phyloP scores from a whole-genome alignment of 2,888 invertebrate species.

The Eupithecia abbreviata region DNA sequence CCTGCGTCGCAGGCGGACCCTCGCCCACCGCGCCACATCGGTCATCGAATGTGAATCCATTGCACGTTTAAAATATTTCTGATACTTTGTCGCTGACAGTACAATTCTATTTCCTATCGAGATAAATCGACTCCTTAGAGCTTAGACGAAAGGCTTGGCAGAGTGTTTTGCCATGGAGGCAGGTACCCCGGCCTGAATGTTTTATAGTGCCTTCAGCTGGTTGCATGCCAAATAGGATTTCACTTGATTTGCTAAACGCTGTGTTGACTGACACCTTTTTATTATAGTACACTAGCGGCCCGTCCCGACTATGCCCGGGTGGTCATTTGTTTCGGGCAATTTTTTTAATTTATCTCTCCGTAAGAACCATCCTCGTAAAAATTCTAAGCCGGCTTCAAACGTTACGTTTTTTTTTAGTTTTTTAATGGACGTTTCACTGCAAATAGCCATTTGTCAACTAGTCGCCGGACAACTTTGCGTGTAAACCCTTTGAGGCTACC shows the following conservation, averaged over 20 bases:
- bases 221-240: constrained; percentile 27
- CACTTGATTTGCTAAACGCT: constrained; percentile 13
- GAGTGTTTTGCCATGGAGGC: constrained; percentile 58
- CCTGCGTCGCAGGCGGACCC: too few relatives aligned
- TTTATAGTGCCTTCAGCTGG: constrained; percentile 32
- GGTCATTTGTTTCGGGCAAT: too few relatives aligned
- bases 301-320: too few relatives aligned
- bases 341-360: too few relatives aligned
- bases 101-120: constrained; percentile 50
- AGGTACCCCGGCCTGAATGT: constrained; percentile 29
- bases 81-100: not conserved
- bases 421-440: not conserved
- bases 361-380: too few relatives aligned
- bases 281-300: too few relatives aligned
- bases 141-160: constrained; percentile 69
- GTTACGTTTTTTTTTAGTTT: too few relatives aligned
- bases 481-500: too few relatives aligned
- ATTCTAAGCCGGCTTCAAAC: too few relatives aligned
- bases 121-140: constrained; percentile 65
- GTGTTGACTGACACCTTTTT: not conserved
- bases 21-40: too few relatives aligned
- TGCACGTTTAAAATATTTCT: not conserved
- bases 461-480: not conserved
- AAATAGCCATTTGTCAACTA: not conserved
- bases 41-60: too few relatives aligned